Percentiles rank a stretch among this genome's conserved stretches.
Conservation (phyloP, 2,113 vertebrate species). For the Naja naja region DNA sequence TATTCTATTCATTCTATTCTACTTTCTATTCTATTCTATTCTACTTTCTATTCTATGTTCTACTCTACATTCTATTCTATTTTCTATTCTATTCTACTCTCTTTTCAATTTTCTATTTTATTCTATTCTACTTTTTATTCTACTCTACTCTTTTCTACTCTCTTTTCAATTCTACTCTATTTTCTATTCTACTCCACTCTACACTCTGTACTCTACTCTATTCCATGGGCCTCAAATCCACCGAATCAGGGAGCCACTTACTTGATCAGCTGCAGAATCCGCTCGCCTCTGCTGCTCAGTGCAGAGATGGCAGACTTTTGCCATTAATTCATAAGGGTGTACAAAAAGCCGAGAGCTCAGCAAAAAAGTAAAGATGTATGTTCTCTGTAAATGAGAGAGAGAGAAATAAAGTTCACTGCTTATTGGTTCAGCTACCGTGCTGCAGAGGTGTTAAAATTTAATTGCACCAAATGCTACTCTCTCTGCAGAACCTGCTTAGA, state of each 20-base stretch:
- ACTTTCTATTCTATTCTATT: too few relatives aligned
- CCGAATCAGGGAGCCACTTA: constrained; percentile 43
- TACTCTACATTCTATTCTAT: too few relatives aligned
- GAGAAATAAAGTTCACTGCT: not conserved
- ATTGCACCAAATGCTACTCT: constrained; percentile 20
- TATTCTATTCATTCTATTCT: too few relatives aligned
- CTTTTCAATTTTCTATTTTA: too few relatives aligned
- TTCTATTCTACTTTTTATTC: too few relatives aligned
- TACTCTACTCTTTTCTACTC: too few relatives aligned
- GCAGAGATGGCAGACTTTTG: constrained; percentile 86
- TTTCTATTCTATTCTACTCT: too few relatives aligned
- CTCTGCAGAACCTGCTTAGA: constrained; percentile 10
- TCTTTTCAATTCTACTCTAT: too few relatives aligned
- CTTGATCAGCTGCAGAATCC: constrained; percentile 83
- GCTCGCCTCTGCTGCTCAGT: constrained; percentile 79
- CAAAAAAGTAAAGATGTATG: constrained; percentile 93
- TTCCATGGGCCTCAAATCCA: not conserved
- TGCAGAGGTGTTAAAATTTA: not conserved
- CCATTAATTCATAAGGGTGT: constrained; percentile 88
- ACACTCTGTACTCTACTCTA: too few relatives aligned
- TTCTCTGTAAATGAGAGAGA: constrained; percentile 75
- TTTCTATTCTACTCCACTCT: too few relatives aligned
- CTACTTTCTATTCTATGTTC: too few relatives aligned
- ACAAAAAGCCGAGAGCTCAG: constrained; percentile 92
- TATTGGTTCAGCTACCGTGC: not conserved